These are phyloP conservation scores for Phalacrocorax brasilianus DNA, from an alignment of 2,113 vertebrate species.

Conservation along the genomic window DNA sequence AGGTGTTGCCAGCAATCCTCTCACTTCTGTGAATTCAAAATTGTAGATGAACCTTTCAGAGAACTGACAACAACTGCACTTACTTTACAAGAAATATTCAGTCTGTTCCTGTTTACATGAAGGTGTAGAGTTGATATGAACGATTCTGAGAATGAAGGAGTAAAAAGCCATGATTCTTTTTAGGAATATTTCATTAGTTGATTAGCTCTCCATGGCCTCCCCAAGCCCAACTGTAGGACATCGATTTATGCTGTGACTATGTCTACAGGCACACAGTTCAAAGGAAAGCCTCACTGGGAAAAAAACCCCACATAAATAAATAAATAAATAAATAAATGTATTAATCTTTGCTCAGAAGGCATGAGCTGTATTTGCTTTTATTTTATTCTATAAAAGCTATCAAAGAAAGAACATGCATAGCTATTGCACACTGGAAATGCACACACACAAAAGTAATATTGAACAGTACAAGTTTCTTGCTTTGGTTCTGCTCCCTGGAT, in stretches of 20 bases:
- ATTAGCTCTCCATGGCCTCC: background rate
- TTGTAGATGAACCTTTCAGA: background rate
- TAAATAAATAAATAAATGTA: no score
- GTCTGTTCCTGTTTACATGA: background rate
- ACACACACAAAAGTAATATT: background rate
- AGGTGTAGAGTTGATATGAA: background rate
- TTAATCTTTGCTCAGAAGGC: background rate
- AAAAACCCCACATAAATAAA: background rate
- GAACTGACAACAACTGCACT: background rate
- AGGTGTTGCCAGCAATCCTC: fast-evolving
- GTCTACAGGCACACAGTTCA: background rate
- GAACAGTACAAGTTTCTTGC: background rate
- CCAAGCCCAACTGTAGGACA: background rate
- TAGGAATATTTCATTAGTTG: background rate
- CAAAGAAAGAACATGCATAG: background rate
- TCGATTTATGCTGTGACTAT: background rate
- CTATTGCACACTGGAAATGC: background rate
- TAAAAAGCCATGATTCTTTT: background rate
- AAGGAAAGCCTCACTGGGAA: background rate
- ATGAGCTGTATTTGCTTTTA: background rate
- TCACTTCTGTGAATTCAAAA: background rate
- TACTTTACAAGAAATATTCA: background rate
- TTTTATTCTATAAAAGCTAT: background rate
- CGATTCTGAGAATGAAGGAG: background rate
- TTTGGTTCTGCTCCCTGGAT: background rate